Evolutionary conservation across 2,797 vertebrate species (phyloP), one percentile per base, ranked within the genome.

Genomic region (Alauda arvensis): DNA sequence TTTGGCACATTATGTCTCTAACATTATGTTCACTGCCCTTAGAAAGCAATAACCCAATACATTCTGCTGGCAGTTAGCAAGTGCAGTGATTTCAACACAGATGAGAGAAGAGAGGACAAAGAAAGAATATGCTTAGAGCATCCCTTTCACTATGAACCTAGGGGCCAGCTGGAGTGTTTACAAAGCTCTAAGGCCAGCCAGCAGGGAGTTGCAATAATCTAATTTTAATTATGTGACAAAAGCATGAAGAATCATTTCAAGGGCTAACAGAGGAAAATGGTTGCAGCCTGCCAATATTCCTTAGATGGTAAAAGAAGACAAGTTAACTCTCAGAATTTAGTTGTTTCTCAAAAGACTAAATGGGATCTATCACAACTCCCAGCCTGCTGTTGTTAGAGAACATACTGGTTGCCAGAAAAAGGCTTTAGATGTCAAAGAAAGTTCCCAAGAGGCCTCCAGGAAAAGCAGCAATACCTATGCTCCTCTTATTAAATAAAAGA

Each of bases 161-260:
- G 82, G 81, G 93, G 95, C 96, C 96, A 97, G 96, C 96, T 97
- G 96, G 95, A 97, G 91, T 93, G 90, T 95, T 95, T 95, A 95
- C 94, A 95, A 95, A 95, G 94, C 94, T 93, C 93, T 92, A 95
- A 95, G 96, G 90, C 95, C 76, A 63, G 94, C 96, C 95, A 93
- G 95, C 96, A 93, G 96, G 93, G 95, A 97, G 93, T 89, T 96
- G 94, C 95, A 97, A 94, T 96, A 96, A 97, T 97, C 96, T 96
- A 97, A 97, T 97, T 97, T 97, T 97, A 97, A 97, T 97, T 97
- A 96, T 95, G 96, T 96, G 96, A 96, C 96, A 97, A 96, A 97
- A 96, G 96, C 96, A 96, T 95, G 96, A 96, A 97, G 95, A 95
- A 96, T 96, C 95, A 96, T 96, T 96, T 96, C 96, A 97, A 97